Conservation (phyloP, 2,797 vertebrate genomes). For the Oryzias dopingdopingensis region DNA sequence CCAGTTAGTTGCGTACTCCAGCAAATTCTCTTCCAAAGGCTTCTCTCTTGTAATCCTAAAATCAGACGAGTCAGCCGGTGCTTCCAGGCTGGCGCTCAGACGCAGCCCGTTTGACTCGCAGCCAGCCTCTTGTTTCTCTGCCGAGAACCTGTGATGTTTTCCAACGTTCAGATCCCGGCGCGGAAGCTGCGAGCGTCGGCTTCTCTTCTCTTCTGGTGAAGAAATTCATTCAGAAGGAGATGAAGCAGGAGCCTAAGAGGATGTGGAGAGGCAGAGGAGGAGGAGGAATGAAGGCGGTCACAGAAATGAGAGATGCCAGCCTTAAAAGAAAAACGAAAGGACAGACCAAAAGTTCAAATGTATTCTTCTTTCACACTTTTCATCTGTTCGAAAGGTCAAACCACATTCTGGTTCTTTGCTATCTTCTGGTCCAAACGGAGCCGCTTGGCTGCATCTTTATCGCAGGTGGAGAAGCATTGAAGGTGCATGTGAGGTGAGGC, state of each 20-base stretch:
- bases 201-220: constrained; percentile 31
- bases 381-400: constrained; percentile 7
- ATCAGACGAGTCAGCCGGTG: constrained; percentile 39
- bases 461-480: constrained; percentile 21
- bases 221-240: constrained; percentile 51
- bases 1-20: constrained; percentile 16
- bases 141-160: constrained; percentile 46
- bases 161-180: constrained; percentile 34
- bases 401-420: not conserved
- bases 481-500: constrained; percentile 31
- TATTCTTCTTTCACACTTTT: not conserved
- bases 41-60: constrained; percentile 32
- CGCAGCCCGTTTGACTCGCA: constrained; percentile 27
- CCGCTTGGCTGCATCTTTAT: constrained; percentile 15
- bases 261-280: constrained; percentile 11
- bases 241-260: constrained; percentile 31
- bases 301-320: constrained; percentile 3
- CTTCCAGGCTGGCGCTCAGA: constrained; percentile 34
- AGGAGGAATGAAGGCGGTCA: not conserved
- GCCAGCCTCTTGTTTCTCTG: constrained; percentile 28
- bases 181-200: constrained; percentile 28
- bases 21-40: constrained; percentile 24
- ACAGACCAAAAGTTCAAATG: not conserved
- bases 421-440: not conserved
- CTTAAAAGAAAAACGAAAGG: constrained; percentile 3